Evolutionary conservation across 1,140 invertebrate species (phyloP), one percentile per base, ranked within the genome.

Genomic region (Phymorhynchus buccinoides): DNA sequence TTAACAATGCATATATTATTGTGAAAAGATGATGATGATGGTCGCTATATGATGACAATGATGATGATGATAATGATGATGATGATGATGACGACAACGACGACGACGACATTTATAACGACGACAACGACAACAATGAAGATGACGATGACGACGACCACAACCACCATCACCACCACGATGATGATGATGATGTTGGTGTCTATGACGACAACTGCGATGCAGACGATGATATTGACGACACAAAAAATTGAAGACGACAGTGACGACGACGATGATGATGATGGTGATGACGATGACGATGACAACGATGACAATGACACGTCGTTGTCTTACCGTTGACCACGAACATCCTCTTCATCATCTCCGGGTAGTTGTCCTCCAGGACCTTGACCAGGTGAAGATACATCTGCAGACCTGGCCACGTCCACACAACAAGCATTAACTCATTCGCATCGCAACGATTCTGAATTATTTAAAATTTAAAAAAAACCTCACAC

Each of bases 301-400:
- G 18, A 18, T 48, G 44, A 9, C 44, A 48, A 48, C 44, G 7
- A 48, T 48, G 6, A 18, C 44, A 6, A 48, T 18, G 7, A 48
- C 7, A 48, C 14, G 56, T 27, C 14, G 7, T n/a, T 27, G 62
- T 18, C 87, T 87, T 87, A 94, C 94, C 93, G 90, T 98, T 98
- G 48, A 98, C 95, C 32, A 98, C 96, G 90, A 96, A 97, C 91
- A 96, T 96, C 71, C 94, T 95, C 93, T 97, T 97, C 32, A 98
- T 93, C 89, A 97, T 96, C 94, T 98, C 93, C 18, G 93, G 93
- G 84, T 94, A 94, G 87, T 94, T 94, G 42, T 96, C 96, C 93
- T 98, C 93, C 75, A 93, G 87, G 95, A 93, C 95, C 92, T 97
- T 96, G 37, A 98, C 95, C 4, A 97, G 92, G 0, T 95, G 94